Conservation (phyloP, 2,113 vertebrate genomes). For the Barnardius zonarius region DNA sequence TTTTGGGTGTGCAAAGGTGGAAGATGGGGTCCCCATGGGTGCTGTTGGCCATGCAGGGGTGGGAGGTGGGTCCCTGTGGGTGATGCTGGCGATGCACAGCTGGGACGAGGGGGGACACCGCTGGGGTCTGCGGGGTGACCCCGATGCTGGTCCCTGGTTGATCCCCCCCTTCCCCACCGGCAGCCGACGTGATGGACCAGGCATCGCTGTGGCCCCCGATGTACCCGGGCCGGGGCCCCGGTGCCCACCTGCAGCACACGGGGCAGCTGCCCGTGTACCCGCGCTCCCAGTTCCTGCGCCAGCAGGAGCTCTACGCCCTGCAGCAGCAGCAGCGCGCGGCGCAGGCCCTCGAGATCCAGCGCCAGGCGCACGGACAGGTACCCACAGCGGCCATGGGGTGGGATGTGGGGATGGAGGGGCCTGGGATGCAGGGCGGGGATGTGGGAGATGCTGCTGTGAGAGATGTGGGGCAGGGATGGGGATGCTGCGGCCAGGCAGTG, state of each 20-base stretch:
- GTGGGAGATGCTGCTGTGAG: not conserved
- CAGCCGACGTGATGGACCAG: conserved; percentile 96
- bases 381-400: not conserved
- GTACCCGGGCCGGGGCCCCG: conserved; percentile 86
- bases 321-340: conserved; percentile 85
- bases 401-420: not conserved
- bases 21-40: not conserved
- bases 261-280: conserved; percentile 88
- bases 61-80: not conserved
- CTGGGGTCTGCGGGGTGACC: not conserved
- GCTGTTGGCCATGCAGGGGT: not conserved
- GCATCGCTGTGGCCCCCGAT: conserved; percentile 93
- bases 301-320: conserved; percentile 92
- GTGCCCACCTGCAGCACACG: conserved; percentile 92
- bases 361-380: conserved; percentile 65
- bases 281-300: conserved; percentile 91
- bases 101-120: not conserved
- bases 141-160: not conserved
- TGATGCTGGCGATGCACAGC: accelerated
- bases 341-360: conserved; percentile 76
- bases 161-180: accelerated
- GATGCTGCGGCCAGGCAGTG: not conserved
- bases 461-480: not conserved
- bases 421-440: not conserved
- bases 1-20: not conserved